phyloP scores from a whole-genome alignment of 92 coral and sea anemone genomes.

The Meandrina meandrites region DNA sequence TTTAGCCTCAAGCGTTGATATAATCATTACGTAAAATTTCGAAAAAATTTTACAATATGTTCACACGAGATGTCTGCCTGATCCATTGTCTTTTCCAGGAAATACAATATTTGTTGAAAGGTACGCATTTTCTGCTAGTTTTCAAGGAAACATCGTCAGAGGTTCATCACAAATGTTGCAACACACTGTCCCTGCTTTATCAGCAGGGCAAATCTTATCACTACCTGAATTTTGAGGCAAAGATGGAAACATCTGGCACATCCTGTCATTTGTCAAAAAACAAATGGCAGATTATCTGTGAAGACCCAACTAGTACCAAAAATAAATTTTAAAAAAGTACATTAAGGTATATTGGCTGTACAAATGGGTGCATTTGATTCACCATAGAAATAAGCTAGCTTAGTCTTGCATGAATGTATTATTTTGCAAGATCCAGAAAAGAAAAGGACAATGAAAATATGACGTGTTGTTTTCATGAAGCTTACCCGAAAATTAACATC shows the following conservation, averaged over 20 bases:
- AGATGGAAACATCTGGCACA: neutral
- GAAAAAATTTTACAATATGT: neutral
- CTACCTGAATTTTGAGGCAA: neutral
- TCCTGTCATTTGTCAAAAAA: neutral
- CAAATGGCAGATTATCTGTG: neutral
- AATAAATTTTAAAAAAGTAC: neutral
- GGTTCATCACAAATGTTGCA: neutral
- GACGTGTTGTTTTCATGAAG: neutral
- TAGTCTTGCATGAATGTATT: neutral
- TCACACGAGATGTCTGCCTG: neutral
- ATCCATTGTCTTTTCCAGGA: neutral
- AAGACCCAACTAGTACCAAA: neutral
- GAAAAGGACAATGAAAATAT: slow-evolving; percentile 4
- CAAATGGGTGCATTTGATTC: neutral
- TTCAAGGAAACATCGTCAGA: too few relatives aligned
- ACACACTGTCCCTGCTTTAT: neutral
- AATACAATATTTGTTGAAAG: neutral
- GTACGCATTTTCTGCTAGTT: neutral
- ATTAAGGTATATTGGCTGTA: neutral
- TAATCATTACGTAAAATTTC: too few relatives aligned
- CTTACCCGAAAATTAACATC: slow-evolving; percentile 10
- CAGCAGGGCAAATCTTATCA: neutral
- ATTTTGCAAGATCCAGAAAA: neutral
- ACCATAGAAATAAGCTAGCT: neutral
- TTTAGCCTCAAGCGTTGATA: neutral